phyloP scores from a whole-genome alignment of 1,140 invertebrate genomes.

The Cydia strobilella region DNA sequence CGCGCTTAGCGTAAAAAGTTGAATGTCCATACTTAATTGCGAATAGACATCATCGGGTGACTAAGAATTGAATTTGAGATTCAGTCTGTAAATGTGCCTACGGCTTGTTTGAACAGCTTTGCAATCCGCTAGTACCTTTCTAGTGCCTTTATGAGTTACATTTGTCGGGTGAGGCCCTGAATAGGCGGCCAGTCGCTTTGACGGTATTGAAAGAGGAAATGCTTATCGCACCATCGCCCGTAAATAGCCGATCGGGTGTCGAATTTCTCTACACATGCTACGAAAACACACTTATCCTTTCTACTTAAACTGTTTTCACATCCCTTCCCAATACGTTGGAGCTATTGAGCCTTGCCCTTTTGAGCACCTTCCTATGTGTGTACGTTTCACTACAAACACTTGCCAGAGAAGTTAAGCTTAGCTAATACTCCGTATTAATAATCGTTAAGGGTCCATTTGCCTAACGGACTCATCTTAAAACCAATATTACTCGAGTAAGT shows the following conservation, averaged over 20 bases:
- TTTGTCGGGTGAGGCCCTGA: constrained; percentile 62
- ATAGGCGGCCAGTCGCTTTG: constrained; percentile 73
- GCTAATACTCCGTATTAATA: neutral
- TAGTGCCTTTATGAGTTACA: constrained; percentile 67
- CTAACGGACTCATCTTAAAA: constrained; percentile 8
- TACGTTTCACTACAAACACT: constrained; percentile 38
- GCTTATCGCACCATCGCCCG: constrained; percentile 73
- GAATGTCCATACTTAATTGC: constrained; percentile 32
- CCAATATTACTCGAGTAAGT: constrained; percentile 11
- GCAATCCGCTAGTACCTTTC: constrained; percentile 57
- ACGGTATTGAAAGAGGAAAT: constrained; percentile 75
- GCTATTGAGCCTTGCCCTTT: constrained; percentile 60
- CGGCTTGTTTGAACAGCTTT: constrained; percentile 47
- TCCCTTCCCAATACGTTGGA: constrained; percentile 61
- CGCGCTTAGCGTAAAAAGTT: constrained; percentile 50
- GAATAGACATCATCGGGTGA: constrained; percentile 26
- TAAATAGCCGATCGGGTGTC: constrained; percentile 73
- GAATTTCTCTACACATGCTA: constrained; percentile 68
- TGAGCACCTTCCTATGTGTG: constrained; percentile 43
- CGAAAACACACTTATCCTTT: constrained; percentile 76
- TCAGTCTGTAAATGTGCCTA: constrained; percentile 45
- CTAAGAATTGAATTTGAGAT: constrained; percentile 44
- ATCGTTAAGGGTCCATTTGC: constrained; percentile 16
- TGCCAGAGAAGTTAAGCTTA: neutral
- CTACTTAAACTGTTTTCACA: constrained; percentile 69